A percentile compares a stretch with the other conserved stretches of the same genome.
phyloP scores from a whole-genome alignment of 2,888 invertebrate genomes.

The Sepiola atlantica region DNA sequence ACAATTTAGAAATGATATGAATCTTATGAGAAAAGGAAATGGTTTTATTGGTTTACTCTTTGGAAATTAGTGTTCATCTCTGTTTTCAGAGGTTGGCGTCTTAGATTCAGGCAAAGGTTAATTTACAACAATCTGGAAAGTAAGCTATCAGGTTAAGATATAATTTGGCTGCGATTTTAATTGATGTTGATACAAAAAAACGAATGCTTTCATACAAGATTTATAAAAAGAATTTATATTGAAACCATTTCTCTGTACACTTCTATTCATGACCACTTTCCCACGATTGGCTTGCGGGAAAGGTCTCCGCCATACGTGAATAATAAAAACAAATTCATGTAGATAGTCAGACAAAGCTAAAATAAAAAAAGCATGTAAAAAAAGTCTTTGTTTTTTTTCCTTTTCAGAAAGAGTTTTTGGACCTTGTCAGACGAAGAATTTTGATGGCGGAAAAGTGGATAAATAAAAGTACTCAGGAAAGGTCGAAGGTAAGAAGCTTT shows the following conservation, averaged over 20 bases:
- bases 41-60: too few relatives aligned
- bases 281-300: background rate
- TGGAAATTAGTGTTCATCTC: background rate
- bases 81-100: background rate
- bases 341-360: background rate
- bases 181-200: background rate
- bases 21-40: too few relatives aligned
- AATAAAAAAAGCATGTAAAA: background rate
- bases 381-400: too few relatives aligned
- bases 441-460: background rate
- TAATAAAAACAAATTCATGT: background rate
- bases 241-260: background rate
- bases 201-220: background rate
- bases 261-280: background rate
- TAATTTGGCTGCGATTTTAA: background rate
- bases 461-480: background rate
- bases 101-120: background rate
- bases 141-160: background rate
- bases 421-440: background rate
- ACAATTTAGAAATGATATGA: too few relatives aligned
- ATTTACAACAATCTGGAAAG: background rate
- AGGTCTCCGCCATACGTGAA: background rate
- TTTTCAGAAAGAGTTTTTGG: background rate
- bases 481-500: too few relatives aligned
- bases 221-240: slow-evolving; percentile 2